Percentiles rank a stretch among this genome's conserved stretches.
Evolutionary conservation across 1,140 invertebrate species (phyloP).

Genomic region (Neodiprion fabricii): DNA sequence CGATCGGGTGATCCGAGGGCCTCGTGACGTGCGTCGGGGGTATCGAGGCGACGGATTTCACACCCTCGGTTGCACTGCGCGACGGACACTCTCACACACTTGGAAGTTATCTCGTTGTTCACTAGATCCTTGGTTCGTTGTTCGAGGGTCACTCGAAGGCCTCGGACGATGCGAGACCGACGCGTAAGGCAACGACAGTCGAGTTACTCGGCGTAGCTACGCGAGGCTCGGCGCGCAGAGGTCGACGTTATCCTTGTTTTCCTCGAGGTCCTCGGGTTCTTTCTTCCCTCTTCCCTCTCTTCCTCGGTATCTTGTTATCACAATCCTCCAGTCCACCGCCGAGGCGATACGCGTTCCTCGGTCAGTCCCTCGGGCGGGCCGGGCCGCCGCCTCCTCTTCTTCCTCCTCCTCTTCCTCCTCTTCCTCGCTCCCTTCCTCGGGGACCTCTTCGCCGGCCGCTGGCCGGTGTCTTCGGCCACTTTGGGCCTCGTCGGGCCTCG

Average conservation of each 20-base stretch:
- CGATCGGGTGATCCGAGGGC: slow-evolving; percentile 1
- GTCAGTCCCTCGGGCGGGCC: neutral
- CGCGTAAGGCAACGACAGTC: slow-evolving; percentile 26
- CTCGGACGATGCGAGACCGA: neutral
- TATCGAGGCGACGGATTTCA: slow-evolving; percentile 9
- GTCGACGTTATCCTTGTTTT: slow-evolving; percentile 27
- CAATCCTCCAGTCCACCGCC: too few relatives aligned
- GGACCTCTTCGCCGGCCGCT: slow-evolving; percentile 19
- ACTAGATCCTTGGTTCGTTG: slow-evolving; percentile 11
- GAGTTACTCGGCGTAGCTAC: slow-evolving; percentile 23
- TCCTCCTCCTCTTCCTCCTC: slow-evolving; percentile 25
- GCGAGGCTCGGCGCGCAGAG: slow-evolving; percentile 29
- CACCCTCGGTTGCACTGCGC: neutral
- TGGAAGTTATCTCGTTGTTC: slow-evolving; percentile 25
- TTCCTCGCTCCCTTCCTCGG: slow-evolving; percentile 31
- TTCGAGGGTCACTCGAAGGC: slow-evolving; percentile 23
- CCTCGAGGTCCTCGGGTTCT: slow-evolving; percentile 25
- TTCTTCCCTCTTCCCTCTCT: slow-evolving; percentile 15
- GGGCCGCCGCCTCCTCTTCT: slow-evolving; percentile 14
- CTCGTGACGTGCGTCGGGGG: slow-evolving; percentile 5
- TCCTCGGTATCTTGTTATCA: neutral
- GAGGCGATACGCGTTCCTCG: too few relatives aligned
- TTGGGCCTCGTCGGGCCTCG: neutral
- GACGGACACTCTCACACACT: slow-evolving; percentile 25
- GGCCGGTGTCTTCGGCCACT: slow-evolving; percentile 16